Evolutionary conservation across 2,113 vertebrate species (phyloP).

Genomic region (Pavo muticus): DNA sequence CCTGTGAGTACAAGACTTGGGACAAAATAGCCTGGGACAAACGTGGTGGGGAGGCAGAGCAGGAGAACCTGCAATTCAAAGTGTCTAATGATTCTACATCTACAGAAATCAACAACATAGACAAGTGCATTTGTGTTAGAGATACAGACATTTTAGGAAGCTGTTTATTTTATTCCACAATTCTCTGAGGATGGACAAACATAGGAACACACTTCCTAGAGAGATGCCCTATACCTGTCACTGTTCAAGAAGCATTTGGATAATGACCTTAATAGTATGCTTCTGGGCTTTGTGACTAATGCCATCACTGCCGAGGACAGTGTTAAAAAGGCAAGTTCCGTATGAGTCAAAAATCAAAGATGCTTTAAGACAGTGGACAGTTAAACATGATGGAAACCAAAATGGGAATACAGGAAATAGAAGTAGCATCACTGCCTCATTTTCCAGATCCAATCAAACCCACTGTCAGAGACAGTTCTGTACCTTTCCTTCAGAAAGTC

Average conservation of each 20-base stretch:
- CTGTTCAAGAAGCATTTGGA: not conserved
- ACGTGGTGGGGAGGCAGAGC: not conserved
- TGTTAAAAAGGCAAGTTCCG: not conserved
- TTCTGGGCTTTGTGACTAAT: not conserved
- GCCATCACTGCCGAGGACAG: not conserved
- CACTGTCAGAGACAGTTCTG: rapidly evolving
- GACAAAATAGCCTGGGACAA: not conserved
- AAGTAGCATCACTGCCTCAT: not conserved
- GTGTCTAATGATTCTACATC: not conserved
- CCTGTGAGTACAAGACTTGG: not conserved
- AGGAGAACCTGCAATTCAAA: not conserved
- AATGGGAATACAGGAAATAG: not conserved
- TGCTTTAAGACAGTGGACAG: not conserved
- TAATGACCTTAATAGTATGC: not conserved
- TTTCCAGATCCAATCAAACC: not conserved
- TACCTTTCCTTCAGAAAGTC: constrained; percentile 97
- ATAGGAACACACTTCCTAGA: not conserved
- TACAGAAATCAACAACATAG: not conserved
- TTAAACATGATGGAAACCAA: rapidly evolving
- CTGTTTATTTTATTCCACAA: not conserved
- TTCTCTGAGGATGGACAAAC: not conserved
- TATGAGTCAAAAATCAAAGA: not conserved
- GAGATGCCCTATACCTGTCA: not conserved
- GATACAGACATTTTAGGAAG: not conserved
- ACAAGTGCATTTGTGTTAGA: not conserved